Base-by-base conservation (phyloP, 2,113 vertebrate genomes). In the Mixornis gularis region DNA sequence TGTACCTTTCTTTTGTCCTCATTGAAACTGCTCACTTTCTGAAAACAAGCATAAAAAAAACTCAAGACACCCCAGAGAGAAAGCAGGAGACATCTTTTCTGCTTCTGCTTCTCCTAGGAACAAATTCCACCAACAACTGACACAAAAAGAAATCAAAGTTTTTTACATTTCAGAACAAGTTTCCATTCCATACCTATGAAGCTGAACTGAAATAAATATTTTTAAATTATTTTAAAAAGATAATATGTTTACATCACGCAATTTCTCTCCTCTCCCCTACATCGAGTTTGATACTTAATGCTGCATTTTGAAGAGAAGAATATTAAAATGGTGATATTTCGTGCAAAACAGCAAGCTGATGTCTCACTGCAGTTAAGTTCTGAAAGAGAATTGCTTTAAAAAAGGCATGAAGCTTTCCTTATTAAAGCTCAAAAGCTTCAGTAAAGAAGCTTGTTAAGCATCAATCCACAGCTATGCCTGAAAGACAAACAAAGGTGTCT, bases 221-320 rank as follows among this genome's bases (percentile, higher is more conserved):
- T 64, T 1, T 2, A 51, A 72, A 27, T 32, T 19, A 43, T 56
- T 51, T 48, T 13, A 2, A 16, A 43, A 79, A 13, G 4, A 21
- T 11, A 7, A 2, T 29, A 20, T 32, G 4, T 41, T 73, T 30
- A 46, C 1, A 2, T 12, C 2, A 58, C 17, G 5, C 18, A 41
- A 43, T 18, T 51, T 82, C 13, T 20, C 5, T 38, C 27, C 4
- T 25, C 15, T 21, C 14, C 3, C 14, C 13, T 8, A 26, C 13
- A 36, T 25, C 14, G 46, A 19, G 17, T 48, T 77, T 6, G 15
- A 63, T 41, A 66, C 10, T 20, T 66, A 14, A 56, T 22, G 8
- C 5, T 60, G 20, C 14, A 38, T 34, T 91, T 89, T 65, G 41
- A 80, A 58, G 30, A 38, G 13, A 80, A 52, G 14, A 71, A 46